These are phyloP conservation scores for Daubentonia madagascariensis DNA, from an alignment of 2,113 vertebrate species.

Conservation along the genomic window DNA sequence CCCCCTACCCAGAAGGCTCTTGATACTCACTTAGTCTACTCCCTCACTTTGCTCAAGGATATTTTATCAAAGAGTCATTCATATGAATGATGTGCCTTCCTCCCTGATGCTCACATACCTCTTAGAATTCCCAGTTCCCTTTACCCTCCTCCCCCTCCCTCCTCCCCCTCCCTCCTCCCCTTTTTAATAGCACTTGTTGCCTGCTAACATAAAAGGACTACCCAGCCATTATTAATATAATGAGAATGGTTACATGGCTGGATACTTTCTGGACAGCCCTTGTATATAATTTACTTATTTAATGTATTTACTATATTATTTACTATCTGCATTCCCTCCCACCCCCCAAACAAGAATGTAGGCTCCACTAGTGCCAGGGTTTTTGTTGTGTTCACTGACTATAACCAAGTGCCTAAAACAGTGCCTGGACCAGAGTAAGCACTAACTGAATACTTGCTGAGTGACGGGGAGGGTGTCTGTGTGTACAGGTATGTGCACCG, in stretches of 20 bases:
- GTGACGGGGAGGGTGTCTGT: neutral
- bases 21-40: rapidly evolving
- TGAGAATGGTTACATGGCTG: too few species aligned
- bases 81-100: neutral
- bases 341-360: neutral
- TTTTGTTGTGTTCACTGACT: neutral
- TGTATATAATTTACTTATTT: neutral
- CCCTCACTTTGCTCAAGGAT: neutral
- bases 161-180: too few species aligned
- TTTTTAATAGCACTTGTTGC: neutral
- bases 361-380: neutral
- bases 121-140: neutral
- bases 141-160: rapidly evolving
- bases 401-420: neutral
- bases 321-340: too few species aligned
- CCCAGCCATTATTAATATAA: too few species aligned
- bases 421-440: neutral
- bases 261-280: too few species aligned
- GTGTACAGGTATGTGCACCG: rapidly evolving
- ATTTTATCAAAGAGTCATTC: neutral
- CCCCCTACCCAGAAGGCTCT: rapidly evolving
- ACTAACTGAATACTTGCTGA: neutral
- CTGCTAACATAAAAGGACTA: neutral
- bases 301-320: neutral
- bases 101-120: neutral